Conservation (phyloP, 2,113 vertebrate genomes). For the Dolichallabes microphthalmus region DNA sequence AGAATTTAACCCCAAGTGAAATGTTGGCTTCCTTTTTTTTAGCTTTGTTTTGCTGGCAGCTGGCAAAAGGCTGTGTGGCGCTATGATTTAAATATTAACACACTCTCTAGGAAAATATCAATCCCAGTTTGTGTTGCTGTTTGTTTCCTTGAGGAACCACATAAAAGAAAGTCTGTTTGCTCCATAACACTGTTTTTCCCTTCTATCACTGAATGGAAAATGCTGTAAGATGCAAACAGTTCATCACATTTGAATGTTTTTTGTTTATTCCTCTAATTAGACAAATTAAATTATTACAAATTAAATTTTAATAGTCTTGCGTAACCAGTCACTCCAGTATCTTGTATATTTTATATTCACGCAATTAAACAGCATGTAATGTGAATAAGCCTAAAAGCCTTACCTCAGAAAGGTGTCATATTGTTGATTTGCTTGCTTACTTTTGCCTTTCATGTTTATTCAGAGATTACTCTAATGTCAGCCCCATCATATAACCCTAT, state of each 20-base stretch:
- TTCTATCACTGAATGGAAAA: background rate
- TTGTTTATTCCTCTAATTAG: constrained; percentile 28
- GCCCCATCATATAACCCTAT: constrained; percentile 71
- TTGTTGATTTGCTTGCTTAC: background rate
- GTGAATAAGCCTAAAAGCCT: background rate
- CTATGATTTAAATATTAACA: constrained; percentile 47
- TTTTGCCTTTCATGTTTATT: constrained; percentile 35
- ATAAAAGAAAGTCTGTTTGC: background rate
- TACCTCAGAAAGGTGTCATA: background rate
- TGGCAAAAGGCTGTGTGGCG: constrained; percentile 26
- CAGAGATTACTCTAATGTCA: constrained; percentile 91
- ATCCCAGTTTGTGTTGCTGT: background rate
- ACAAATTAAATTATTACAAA: background rate
- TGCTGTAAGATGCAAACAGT: constrained; percentile 5
- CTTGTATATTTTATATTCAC: background rate
- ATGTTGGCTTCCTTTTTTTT: background rate
- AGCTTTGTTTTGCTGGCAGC: background rate
- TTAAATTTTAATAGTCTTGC: background rate
- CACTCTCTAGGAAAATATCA: constrained; percentile 23
- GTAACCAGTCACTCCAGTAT: background rate
- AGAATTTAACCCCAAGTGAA: constrained; percentile 42
- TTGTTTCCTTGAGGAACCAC: background rate
- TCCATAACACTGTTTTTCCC: background rate
- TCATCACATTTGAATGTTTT: background rate
- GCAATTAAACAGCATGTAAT: background rate